These are phyloP conservation scores for Rhombomys opimus DNA, from an alignment of 2,113 vertebrate species.

Conservation along the genomic window DNA sequence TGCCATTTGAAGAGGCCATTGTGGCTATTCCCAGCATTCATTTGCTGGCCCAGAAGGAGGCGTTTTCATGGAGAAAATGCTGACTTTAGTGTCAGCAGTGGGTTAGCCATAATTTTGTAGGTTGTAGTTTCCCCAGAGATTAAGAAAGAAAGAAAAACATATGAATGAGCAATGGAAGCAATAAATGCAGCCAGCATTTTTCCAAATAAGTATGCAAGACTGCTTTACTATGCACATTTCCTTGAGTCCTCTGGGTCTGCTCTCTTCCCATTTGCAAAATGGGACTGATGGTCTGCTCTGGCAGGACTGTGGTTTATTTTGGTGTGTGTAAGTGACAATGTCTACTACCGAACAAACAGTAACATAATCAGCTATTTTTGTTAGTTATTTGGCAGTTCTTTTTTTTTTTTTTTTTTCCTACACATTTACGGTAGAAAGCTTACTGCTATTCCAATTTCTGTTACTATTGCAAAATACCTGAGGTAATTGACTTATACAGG, in stretches of 20 bases:
- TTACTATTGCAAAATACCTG: background rate
- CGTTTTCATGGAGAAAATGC: background rate
- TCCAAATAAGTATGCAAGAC: background rate
- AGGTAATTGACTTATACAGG: background rate
- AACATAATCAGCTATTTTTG: fast-evolving
- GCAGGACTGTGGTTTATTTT: background rate
- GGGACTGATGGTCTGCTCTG: fast-evolving
- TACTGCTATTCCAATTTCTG: background rate
- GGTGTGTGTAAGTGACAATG: fast-evolving
- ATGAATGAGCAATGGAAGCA: no score
- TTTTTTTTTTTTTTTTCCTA: background rate
- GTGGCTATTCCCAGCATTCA: background rate
- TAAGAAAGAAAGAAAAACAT: background rate
- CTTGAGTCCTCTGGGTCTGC: background rate
- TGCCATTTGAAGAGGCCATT: background rate
- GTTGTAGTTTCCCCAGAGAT: background rate
- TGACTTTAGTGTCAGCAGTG: background rate
- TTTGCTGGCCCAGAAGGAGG: background rate
- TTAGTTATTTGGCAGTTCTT: background rate
- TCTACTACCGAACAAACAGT: fast-evolving
- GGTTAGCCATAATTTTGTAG: background rate
- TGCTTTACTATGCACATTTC: fast-evolving
- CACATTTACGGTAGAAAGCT: background rate
- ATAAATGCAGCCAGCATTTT: background rate
- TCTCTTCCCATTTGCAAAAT: background rate